These are phyloP conservation scores for Distichodus sexfasciatus DNA, from an alignment of 2,797 vertebrate genomes.

Conservation along the genomic window DNA sequence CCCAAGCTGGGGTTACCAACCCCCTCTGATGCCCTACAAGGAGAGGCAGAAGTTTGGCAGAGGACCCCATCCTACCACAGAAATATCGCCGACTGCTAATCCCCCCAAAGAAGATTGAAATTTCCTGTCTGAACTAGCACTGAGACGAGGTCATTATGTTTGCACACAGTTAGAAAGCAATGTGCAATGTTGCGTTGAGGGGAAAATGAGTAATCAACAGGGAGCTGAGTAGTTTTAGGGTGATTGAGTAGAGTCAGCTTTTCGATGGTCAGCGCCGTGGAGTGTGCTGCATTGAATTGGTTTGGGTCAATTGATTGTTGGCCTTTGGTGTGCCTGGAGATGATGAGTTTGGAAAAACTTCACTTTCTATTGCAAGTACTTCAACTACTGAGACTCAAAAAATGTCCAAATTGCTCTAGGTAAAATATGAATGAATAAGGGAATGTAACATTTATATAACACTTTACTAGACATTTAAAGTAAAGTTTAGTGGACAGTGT, in stretches of 20 bases:
- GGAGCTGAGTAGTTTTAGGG: neutral
- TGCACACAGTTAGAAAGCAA: neutral
- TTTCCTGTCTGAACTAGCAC: neutral
- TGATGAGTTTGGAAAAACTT: neutral
- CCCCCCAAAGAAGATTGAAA: neutral
- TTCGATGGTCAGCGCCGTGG: neutral
- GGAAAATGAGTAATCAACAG: neutral
- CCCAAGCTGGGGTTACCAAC: slow-evolving; percentile 7
- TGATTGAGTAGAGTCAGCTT: neutral
- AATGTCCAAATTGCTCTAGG: no score
- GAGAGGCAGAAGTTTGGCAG: slow-evolving; percentile 3
- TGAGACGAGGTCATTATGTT: neutral
- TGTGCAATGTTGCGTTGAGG: no score
- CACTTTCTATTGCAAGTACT: neutral
- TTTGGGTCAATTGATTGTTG: neutral
- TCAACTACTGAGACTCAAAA: neutral
- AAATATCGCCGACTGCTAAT: slow-evolving; percentile 19
- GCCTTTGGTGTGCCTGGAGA: neutral
- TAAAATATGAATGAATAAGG: no score
- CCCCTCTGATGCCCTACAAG: slow-evolving; percentile 5
- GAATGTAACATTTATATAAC: no score
- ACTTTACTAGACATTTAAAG: no score
- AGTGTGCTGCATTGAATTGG: neutral
- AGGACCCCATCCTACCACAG: neutral
- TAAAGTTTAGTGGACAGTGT: no score